A percentile compares a stretch with the other conserved stretches of the same genome.
phyloP scores from a whole-genome alignment of 2,113 vertebrate species.

The Xyliphius kryptos region DNA sequence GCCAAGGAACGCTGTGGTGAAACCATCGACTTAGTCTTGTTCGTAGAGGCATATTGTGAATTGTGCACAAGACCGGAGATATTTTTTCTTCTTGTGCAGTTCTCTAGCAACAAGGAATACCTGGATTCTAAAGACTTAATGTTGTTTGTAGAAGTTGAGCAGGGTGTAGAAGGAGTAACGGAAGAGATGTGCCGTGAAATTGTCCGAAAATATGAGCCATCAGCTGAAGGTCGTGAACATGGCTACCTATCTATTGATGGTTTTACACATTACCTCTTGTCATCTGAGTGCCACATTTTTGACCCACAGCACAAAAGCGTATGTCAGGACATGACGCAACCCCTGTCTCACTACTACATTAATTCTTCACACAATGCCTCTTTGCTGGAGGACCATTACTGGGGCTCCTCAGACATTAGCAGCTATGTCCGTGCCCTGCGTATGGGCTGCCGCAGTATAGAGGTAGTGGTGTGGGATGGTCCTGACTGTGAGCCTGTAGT shows the following conservation, averaged over 20 bases:
- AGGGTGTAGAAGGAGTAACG: slow-evolving; percentile 80
- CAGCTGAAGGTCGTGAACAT: slow-evolving; percentile 76
- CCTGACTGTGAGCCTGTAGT: slow-evolving; percentile 82
- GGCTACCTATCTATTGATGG: slow-evolving; percentile 83
- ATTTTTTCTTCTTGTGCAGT: slow-evolving; percentile 86
- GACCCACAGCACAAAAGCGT: slow-evolving; percentile 84
- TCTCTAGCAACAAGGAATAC: slow-evolving; percentile 91
- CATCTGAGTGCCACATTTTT: slow-evolving; percentile 84
- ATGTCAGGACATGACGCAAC: slow-evolving; percentile 86
- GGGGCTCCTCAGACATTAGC: slow-evolving; percentile 79
- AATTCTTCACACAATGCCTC: slow-evolving; percentile 86
- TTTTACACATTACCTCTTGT: slow-evolving; percentile 88
- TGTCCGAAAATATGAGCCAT: slow-evolving; percentile 79
- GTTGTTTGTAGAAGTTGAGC: slow-evolving; percentile 84
- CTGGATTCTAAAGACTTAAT: slow-evolving; percentile 84
- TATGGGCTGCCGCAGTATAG: slow-evolving; percentile 84
- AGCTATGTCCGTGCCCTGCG: slow-evolving; percentile 78
- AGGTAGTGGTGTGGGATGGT: slow-evolving; percentile 82
- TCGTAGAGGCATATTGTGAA: slow-evolving; percentile 81
- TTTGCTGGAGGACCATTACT: slow-evolving; percentile 81
- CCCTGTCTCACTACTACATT: slow-evolving; percentile 88
- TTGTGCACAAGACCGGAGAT: slow-evolving; percentile 87
- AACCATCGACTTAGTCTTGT: slow-evolving; percentile 74
- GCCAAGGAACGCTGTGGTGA: slow-evolving; percentile 66
- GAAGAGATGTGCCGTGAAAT: slow-evolving; percentile 84